phyloP scores from a whole-genome alignment of 2,888 invertebrate genomes.

The Parnassius smintheus region DNA sequence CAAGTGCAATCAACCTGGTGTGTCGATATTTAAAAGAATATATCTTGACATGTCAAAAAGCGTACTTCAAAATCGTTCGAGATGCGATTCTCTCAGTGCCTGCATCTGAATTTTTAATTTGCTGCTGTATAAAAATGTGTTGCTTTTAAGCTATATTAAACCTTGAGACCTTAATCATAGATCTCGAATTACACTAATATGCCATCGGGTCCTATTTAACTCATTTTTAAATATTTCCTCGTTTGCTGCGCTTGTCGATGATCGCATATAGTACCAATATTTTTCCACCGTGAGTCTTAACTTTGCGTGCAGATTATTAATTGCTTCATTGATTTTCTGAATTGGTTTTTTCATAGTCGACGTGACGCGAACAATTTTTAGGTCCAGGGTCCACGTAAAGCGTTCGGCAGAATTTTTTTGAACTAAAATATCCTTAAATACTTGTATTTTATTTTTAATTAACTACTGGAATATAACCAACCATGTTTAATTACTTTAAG shows the following conservation, averaged over 20 bases:
- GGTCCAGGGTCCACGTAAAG: constrained; percentile 14
- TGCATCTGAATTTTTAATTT: constrained; percentile 19
- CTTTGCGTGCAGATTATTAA: constrained; percentile 52
- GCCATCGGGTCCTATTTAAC: constrained; percentile 16
- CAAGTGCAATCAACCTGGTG: constrained; percentile 11
- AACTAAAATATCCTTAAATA: not conserved
- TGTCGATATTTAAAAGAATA: constrained; percentile 27
- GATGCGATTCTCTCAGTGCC: constrained; percentile 9
- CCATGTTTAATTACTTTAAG: not conserved
- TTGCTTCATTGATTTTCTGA: constrained; percentile 55
- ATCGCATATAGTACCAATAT: constrained; percentile 25
- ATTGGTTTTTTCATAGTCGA: constrained; percentile 33
- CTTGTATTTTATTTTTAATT: constrained; percentile 12
- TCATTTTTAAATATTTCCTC: constrained; percentile 29
- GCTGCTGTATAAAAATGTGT: not conserved
- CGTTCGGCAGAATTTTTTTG: constrained; percentile 25
- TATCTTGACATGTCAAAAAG: constrained; percentile 37
- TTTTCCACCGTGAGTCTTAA: constrained; percentile 29
- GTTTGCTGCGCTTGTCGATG: constrained; percentile 19
- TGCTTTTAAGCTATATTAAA: constrained; percentile 5
- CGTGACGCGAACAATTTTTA: constrained; percentile 16
- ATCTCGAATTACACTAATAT: not conserved
- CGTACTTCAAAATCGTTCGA: constrained; percentile 29
- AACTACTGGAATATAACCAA: constrained; percentile 1
- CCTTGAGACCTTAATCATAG: constrained; percentile 7